Evolutionary conservation across 2,797 vertebrate genomes (phyloP).

Genomic region (Centropyge bicolor): DNA sequence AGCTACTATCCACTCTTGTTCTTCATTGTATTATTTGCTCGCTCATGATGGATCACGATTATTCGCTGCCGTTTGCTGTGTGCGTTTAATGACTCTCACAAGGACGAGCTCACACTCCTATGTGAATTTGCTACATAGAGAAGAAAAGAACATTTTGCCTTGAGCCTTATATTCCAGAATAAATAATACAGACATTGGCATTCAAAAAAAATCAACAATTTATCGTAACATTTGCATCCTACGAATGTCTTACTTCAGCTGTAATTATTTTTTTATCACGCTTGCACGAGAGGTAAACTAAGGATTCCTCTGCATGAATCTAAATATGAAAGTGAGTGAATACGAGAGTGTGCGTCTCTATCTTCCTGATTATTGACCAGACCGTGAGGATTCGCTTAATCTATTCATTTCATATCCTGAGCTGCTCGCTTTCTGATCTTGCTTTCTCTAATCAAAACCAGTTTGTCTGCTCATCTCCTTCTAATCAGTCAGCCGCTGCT

Average conservation of each 20-base stretch:
- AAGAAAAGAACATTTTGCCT: neutral
- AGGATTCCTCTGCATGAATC: neutral
- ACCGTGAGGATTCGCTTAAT: neutral
- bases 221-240: neutral
- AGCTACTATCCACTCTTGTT: too few species aligned
- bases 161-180: neutral
- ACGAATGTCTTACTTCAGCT: neutral
- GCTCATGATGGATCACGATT: too few species aligned
- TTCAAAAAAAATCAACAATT: neutral
- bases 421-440: neutral
- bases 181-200: neutral
- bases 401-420: conserved; percentile 1
- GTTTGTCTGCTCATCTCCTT: neutral
- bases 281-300: neutral
- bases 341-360: neutral
- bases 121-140: neutral
- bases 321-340: conserved; percentile 4
- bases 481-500: neutral
- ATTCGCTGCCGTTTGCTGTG: too few species aligned
- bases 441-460: neutral
- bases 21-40: too few species aligned
- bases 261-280: neutral
- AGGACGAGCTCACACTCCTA: neutral
- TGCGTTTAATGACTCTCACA: neutral
- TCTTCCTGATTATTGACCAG: neutral